A percentile compares a stretch with the other conserved stretches of the same genome.
These are phyloP conservation scores for Microctonus aethiopoides DNA, from an alignment of 2,888 invertebrate species.

Conservation along the genomic window DNA sequence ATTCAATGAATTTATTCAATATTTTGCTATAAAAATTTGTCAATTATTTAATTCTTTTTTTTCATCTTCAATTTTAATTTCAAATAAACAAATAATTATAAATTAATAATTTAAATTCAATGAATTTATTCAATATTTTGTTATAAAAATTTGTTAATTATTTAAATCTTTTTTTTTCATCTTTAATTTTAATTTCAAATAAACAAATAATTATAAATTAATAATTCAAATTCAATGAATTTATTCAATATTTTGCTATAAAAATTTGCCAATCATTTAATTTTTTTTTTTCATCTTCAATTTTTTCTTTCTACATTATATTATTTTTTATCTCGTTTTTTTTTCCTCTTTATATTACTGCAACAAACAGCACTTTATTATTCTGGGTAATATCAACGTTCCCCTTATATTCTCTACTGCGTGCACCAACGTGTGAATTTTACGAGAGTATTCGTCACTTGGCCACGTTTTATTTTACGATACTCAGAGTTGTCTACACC, in stretches of 20 bases:
- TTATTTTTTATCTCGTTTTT: background rate
- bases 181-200: too few species aligned
- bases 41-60: background rate
- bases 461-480: slow-evolving; percentile 53
- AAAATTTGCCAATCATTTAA: background rate
- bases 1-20: too few species aligned
- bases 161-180: background rate
- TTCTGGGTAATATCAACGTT: slow-evolving; percentile 31
- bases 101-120: too few species aligned
- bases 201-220: background rate
- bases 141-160: background rate
- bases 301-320: background rate
- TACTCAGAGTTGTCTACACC: slow-evolving; percentile 37
- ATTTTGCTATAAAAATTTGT: background rate
- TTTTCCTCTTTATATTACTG: slow-evolving; percentile 25
- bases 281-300: background rate
- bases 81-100: background rate
- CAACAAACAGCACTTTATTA: slow-evolving; percentile 22
- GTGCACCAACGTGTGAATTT: slow-evolving; percentile 33
- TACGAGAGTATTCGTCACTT: slow-evolving; percentile 44
- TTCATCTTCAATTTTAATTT: too few species aligned
- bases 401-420: background rate
- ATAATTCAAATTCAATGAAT: too few species aligned
- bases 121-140: background rate
- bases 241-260: background rate